Percentiles rank a stretch among this genome's conserved stretches.
Evolutionary conservation across 2,113 vertebrate genomes (phyloP).

Genomic region (Callionymus lyra): DNA sequence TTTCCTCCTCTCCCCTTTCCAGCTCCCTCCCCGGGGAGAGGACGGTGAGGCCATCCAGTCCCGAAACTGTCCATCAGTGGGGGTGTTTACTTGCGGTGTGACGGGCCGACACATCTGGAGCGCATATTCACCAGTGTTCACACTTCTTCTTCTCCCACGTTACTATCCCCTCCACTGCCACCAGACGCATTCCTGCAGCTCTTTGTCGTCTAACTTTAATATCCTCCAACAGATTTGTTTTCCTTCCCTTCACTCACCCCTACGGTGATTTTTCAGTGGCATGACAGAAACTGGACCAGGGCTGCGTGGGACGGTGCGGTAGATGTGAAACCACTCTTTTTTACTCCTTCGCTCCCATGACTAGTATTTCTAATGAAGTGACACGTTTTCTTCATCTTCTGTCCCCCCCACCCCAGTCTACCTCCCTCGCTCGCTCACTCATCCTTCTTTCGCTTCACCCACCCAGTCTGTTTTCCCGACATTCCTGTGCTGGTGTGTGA

Average conservation of each 20-base stretch:
- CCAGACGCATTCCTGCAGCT: conserved; percentile 92
- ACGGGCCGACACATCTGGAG: conserved; percentile 99
- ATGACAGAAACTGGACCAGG: conserved; percentile 89
- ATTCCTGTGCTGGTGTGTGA: conserved; percentile 73
- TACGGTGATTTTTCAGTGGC: conserved; percentile 96
- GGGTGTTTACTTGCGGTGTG: conserved; percentile 97
- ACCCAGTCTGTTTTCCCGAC: conserved; percentile 59
- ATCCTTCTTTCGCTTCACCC: conserved; percentile 32
- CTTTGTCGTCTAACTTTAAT: conserved; percentile 69
- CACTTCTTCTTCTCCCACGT: conserved; percentile 37
- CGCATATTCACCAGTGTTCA: conserved; percentile 85
- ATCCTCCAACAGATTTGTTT: conserved; percentile 39
- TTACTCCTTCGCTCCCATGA: conserved; percentile 36
- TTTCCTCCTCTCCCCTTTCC: conserved; percentile 61
- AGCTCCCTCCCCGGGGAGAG: conserved; percentile 67
- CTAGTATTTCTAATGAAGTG: conserved; percentile 58
- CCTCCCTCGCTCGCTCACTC: conserved; percentile 11
- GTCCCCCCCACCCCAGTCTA: not conserved
- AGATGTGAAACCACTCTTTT: too few relatives aligned
- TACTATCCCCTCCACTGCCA: conserved; percentile 75
- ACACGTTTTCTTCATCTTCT: conserved; percentile 47
- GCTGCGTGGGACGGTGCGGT: conserved; percentile 41
- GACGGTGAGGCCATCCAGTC: conserved; percentile 88
- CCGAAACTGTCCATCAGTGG: conserved; percentile 92
- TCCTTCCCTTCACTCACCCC: conserved; percentile 67